phyloP scores from a whole-genome alignment of 2,113 vertebrate genomes.

The Tachycineta bicolor region DNA sequence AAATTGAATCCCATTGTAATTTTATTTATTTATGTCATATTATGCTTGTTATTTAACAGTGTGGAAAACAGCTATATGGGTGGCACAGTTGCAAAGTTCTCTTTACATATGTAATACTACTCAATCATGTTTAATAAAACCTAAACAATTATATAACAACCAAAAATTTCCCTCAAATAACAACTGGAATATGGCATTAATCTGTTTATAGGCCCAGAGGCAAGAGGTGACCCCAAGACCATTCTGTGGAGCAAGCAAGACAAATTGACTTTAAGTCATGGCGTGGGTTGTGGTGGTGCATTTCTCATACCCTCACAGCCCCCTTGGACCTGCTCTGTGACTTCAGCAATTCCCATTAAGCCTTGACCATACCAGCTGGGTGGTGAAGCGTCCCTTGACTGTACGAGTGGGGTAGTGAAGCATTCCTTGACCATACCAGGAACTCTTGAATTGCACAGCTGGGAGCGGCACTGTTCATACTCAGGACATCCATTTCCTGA shows the following conservation, averaged over 20 bases:
- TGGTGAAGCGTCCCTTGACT: not conserved
- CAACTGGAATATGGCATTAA: not conserved
- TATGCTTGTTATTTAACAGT: not conserved
- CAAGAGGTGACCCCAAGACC: not conserved
- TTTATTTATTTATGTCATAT: not conserved
- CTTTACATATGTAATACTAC: not conserved
- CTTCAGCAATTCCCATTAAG: not conserved
- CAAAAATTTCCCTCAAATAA: not conserved
- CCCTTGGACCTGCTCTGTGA: not conserved
- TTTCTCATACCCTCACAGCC: fast-evolving
- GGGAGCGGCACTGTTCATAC: not conserved
- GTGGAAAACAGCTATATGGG: not conserved
- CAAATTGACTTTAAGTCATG: not conserved
- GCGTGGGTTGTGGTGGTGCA: not conserved
- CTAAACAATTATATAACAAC: not conserved
- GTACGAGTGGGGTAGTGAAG: not conserved
- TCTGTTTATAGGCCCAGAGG: not conserved
- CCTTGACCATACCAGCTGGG: not conserved
- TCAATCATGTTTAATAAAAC: not conserved
- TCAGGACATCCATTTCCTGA: not conserved
- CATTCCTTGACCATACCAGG: not conserved
- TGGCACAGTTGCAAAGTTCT: not conserved
- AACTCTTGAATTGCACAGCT: not conserved
- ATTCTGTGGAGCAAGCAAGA: not conserved
- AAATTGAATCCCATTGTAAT: not conserved